Percentiles rank a stretch among this genome's conserved stretches.
Conservation (phyloP, 2,797 vertebrate genomes). For the Falco peregrinus region DNA sequence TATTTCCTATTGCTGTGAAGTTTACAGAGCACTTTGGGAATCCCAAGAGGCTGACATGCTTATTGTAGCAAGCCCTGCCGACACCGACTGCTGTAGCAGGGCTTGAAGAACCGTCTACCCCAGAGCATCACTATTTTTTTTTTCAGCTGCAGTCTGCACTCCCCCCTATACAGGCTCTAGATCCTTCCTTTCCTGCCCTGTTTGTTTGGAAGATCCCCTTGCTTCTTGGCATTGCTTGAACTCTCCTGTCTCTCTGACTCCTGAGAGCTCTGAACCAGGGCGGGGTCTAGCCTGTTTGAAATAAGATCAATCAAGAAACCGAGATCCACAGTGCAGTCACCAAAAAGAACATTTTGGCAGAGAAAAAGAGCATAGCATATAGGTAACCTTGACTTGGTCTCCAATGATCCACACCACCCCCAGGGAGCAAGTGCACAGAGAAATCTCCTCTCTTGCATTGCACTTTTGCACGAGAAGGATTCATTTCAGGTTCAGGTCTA, state of each 20-base stretch:
- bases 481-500: neutral
- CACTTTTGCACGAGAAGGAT: neutral
- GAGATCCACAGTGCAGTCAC: neutral
- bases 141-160: neutral
- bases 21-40: conserved; percentile 4
- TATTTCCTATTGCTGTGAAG: neutral
- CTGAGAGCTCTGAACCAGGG: neutral
- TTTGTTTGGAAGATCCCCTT: neutral
- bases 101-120: neutral
- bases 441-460: neutral
- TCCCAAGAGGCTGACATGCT: neutral
- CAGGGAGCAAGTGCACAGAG: neutral
- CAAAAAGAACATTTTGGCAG: neutral
- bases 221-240: neutral
- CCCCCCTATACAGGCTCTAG: neutral
- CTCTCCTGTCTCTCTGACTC: neutral
- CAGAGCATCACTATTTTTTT: neutral
- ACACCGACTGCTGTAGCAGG: neutral
- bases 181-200: neutral
- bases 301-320: neutral
- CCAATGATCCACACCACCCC: neutral
- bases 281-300: neutral
- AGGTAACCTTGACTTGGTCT: neutral
- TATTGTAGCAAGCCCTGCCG: neutral
- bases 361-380: neutral